These are phyloP conservation scores for Ibidorhyncha struthersii DNA, from an alignment of 2,113 vertebrate genomes.

Conservation along the genomic window DNA sequence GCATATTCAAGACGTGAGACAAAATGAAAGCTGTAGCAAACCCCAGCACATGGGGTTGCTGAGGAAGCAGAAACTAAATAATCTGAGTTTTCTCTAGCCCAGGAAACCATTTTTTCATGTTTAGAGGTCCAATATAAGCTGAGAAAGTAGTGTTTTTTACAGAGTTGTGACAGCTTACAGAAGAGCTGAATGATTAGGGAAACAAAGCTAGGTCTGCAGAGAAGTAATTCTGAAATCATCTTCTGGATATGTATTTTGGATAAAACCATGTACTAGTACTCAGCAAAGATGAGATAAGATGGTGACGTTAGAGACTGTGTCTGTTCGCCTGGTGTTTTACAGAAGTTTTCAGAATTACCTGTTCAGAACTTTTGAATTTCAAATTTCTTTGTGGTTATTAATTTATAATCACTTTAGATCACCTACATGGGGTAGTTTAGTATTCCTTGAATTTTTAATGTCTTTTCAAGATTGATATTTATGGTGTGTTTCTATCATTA, in stretches of 20 bases:
- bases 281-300: not conserved
- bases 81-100: not conserved
- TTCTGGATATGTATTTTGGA: not conserved
- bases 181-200: not conserved
- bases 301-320: not conserved
- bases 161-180: not conserved
- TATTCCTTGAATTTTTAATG: constrained; percentile 17
- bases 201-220: not conserved
- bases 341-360: not conserved
- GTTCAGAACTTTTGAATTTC: not conserved
- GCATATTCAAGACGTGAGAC: not conserved
- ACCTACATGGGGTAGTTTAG: not conserved
- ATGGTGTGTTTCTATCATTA: not conserved
- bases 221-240: not conserved
- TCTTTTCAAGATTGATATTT: constrained; percentile 32
- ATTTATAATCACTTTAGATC: not conserved
- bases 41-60: not conserved
- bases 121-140: not conserved
- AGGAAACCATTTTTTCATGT: not conserved
- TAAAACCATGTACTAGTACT: not conserved
- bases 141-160: not conserved
- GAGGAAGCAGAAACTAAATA: not conserved
- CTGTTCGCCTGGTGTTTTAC: not conserved
- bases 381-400: not conserved
- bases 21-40: not conserved